Percentiles rank a stretch among this genome's conserved stretches.
phyloP scores from a whole-genome alignment of 2,113 vertebrate species.

The Seriola rivoliana region DNA sequence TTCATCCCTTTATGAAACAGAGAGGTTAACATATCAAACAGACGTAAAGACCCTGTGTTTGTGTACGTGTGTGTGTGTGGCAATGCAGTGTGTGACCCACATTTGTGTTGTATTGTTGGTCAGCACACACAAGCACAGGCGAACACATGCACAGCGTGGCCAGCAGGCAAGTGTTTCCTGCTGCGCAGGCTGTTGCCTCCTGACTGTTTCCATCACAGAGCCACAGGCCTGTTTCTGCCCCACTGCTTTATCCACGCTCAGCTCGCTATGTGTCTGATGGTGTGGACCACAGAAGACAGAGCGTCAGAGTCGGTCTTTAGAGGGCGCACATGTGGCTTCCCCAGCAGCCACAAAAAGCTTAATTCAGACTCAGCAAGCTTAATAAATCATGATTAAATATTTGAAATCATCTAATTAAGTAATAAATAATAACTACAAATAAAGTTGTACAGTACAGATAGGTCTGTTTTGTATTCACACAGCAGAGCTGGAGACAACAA shows the following conservation, averaged over 20 bases:
- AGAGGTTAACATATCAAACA: conserved; percentile 49
- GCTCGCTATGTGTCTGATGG: conserved; percentile 51
- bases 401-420: not conserved
- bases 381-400: not conserved
- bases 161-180: conserved; percentile 54
- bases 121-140: conserved; percentile 34
- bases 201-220: conserved; percentile 78
- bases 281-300: conserved; percentile 12
- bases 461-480: no score
- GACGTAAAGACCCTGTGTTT: conserved; percentile 9
- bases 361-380: not conserved
- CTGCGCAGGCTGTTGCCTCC: conserved; percentile 63
- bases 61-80: not conserved
- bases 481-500: no score
- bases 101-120: conserved; percentile 45
- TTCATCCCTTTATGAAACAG: conserved; percentile 46
- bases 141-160: conserved; percentile 9
- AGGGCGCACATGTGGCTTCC: not conserved
- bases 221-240: conserved; percentile 76
- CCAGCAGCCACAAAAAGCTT: not conserved
- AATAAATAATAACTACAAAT: not conserved
- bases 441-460: not conserved
- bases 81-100: conserved; percentile 11
- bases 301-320: not conserved
- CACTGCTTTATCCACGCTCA: conserved; percentile 63